Base-by-base conservation (phyloP, 2,797 vertebrate genomes). In the Lepus townsendii region DNA sequence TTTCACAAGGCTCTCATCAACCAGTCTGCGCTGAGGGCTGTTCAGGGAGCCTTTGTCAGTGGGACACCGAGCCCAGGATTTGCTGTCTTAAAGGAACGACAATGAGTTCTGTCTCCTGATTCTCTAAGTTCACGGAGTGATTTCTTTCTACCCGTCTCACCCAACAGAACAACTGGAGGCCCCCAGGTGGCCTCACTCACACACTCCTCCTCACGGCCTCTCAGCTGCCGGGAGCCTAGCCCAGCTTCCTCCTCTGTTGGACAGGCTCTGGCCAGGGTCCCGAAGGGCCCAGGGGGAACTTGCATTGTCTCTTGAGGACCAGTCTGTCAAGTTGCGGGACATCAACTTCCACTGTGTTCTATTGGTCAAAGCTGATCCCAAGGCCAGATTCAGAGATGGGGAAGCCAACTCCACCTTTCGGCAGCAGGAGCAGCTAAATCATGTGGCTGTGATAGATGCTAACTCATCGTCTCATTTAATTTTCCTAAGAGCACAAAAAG, bases 1-100 rank as follows among this genome's bases (percentile, higher is more conserved):
- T 57, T 57, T 60, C 71, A 32, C 65, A 89, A 35, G 42, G 6
- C 9, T 47, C 42, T 57, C 3, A 30, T 66, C 66, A 77, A 13
- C 19, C 7, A 0, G 10, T 73, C 63, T 75, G 0, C 4, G 2
- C 2, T 0, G 10, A 22, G 3, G 52, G 22, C 32, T 0, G 0
- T 27, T 57, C 42, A 5, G 24, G 60, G 2, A 7, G 47, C 7
- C 80, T 93, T 47, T 62, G 60, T 52, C 69, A 1, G 47, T 24
- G 38, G 60, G 32, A 19, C 35, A n/a, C 20, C 26, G 42, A 12
- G 2, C 60, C 72, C 63, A 27, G 66, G 42, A 65, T 1, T 1
- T 27, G 38, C 65, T 2, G 27, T 42, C 24, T 72, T 30, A 30
- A 65, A 72, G 42, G 30, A 50, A 32, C 20, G 42, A 42, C 42